These are phyloP conservation scores for Ophion ellenae DNA, from an alignment of 2,888 invertebrate genomes.

Conservation along the genomic window DNA sequence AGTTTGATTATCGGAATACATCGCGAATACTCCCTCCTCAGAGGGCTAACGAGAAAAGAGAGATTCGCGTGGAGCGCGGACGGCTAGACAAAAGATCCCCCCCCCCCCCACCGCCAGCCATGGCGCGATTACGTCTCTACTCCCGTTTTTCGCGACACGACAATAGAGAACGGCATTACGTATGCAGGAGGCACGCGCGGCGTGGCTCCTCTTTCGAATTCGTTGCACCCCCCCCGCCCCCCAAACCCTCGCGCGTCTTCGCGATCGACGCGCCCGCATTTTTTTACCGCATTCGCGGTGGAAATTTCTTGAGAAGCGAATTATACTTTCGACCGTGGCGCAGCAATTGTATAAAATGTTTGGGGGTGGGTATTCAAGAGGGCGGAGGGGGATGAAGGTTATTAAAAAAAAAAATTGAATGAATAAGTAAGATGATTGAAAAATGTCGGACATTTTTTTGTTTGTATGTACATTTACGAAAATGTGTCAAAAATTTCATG, in stretches of 20 bases:
- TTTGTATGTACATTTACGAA: too few relatives aligned
- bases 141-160: slow-evolving; percentile 74
- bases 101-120: slow-evolving; percentile 12
- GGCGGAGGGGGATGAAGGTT: too few relatives aligned
- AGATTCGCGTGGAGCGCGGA: slow-evolving; percentile 34
- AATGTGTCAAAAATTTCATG: too few relatives aligned
- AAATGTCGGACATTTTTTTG: too few relatives aligned
- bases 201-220: slow-evolving; percentile 81
- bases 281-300: not conserved
- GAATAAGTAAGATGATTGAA: too few relatives aligned
- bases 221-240: slow-evolving; percentile 77
- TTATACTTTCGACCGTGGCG: not conserved
- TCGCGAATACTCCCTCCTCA: not conserved
- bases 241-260: too few relatives aligned
- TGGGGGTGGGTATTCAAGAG: not conserved
- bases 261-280: not conserved
- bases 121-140: slow-evolving; percentile 18
- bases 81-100: slow-evolving; percentile 60
- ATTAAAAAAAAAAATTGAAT: too few relatives aligned
- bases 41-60: slow-evolving; percentile 22
- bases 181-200: slow-evolving; percentile 80
- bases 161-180: slow-evolving; percentile 82
- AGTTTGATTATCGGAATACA: not conserved
- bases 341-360: not conserved
- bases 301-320: not conserved